A percentile compares a stretch with the other conserved stretches of the same genome.
These are phyloP conservation scores for Pitta sordida DNA, from an alignment of 2,113 vertebrate species.

Conservation along the genomic window DNA sequence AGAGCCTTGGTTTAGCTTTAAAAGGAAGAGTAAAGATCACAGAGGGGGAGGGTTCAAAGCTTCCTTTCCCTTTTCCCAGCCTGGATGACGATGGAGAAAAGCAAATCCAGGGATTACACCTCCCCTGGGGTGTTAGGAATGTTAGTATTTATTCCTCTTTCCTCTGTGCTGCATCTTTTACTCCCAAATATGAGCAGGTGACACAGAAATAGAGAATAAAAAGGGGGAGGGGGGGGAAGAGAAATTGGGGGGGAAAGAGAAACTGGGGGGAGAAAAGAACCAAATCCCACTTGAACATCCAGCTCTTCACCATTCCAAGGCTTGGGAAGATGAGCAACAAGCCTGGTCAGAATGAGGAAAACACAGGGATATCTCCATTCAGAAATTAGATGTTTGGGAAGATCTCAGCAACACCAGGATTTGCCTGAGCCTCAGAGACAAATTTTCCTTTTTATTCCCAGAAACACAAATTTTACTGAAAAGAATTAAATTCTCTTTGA, in stretches of 20 bases:
- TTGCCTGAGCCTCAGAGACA: not conserved
- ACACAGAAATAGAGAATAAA: not conserved
- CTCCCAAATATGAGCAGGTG: not conserved
- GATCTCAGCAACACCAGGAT: not conserved
- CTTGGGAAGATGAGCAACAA: not conserved
- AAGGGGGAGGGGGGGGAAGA: not conserved
- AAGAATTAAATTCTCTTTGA: not conserved
- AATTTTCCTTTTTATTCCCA: not conserved
- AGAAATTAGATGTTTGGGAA: not conserved
- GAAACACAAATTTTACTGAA: not conserved
- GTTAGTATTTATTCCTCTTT: not conserved
- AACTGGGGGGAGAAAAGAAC: not conserved
- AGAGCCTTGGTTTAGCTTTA: not conserved
- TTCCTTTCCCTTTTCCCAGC: not conserved
- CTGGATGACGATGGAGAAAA: not conserved
- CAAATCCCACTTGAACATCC: not conserved
- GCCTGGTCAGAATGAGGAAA: not conserved
- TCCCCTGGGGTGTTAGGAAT: not conserved
- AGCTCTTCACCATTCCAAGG: not conserved
- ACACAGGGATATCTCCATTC: not conserved
- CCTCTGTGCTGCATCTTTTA: not conserved
- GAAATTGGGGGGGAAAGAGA: not conserved
- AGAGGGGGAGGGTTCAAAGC: accelerated
- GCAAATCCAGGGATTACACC: accelerated
- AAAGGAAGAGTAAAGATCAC: not conserved